A percentile compares a stretch with the other conserved stretches of the same genome.
These are phyloP conservation scores for Siniperca scherzeri DNA, from an alignment of 2,797 vertebrate species.

Conservation along the genomic window DNA sequence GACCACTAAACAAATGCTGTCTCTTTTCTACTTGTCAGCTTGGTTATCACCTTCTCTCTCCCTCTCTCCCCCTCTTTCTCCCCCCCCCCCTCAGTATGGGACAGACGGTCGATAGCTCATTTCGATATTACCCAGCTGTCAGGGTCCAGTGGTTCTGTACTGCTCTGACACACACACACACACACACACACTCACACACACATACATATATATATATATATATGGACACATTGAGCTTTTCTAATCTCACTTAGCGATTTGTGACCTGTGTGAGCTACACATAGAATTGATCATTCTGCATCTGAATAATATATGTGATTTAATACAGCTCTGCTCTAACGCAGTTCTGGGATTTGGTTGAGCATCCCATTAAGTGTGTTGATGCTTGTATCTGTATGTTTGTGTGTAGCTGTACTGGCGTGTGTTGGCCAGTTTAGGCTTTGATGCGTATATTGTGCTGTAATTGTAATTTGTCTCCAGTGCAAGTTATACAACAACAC, in stretches of 20 bases:
- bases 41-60: not conserved
- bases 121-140: slow-evolving; percentile 56
- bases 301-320: slow-evolving; percentile 52
- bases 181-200: slow-evolving; percentile 24
- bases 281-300: slow-evolving; percentile 49
- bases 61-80: not conserved
- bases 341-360: slow-evolving; percentile 39
- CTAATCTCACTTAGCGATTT: slow-evolving; percentile 59
- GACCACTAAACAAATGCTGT: slow-evolving; percentile 8
- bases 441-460: not conserved
- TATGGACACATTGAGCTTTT: slow-evolving; percentile 48
- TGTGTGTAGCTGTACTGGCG: slow-evolving; percentile 6
- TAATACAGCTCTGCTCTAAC: slow-evolving; percentile 31
- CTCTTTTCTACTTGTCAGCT: slow-evolving; percentile 25
- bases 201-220: not conserved
- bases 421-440: not conserved
- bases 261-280: slow-evolving; percentile 24
- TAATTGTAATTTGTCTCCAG: slow-evolving; percentile 1
- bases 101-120: slow-evolving; percentile 65
- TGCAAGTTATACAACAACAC: not conserved
- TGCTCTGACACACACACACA: slow-evolving; percentile 22
- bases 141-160: slow-evolving; percentile 48
- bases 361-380: slow-evolving; percentile 7
- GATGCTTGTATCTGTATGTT: slow-evolving; percentile 23
- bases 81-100: not conserved